A percentile compares a stretch with the other conserved stretches of the same genome.
Conservation (phyloP, 2,888 invertebrate genomes). For the Galerucella pusilla region DNA sequence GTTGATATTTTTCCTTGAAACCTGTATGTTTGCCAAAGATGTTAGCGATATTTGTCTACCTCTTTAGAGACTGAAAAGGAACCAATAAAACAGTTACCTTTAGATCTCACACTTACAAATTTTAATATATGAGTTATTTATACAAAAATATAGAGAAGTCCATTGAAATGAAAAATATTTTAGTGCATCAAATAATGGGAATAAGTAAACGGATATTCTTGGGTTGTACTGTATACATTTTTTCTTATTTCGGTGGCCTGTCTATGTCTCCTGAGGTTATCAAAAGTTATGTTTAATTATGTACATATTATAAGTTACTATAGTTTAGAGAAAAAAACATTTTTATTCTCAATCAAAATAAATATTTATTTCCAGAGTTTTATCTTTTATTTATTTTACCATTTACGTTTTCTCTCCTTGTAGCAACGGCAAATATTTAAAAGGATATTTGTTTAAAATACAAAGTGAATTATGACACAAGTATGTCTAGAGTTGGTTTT, state of each 20-base stretch:
- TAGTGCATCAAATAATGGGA: neutral
- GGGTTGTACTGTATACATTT: neutral
- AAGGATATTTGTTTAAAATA: constrained; percentile 19
- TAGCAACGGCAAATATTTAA: constrained; percentile 35
- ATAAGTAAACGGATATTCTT: neutral
- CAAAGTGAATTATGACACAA: neutral
- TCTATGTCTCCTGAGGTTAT: constrained; percentile 15
- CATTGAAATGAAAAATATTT: neutral
- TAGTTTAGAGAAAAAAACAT: constrained; percentile 32
- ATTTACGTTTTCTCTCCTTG: constrained; percentile 19
- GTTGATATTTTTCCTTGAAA: constrained; percentile 12
- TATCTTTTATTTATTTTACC: constrained; percentile 38
- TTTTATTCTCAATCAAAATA: constrained; percentile 43
- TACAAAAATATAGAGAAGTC: neutral
- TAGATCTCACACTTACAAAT: constrained; percentile 31
- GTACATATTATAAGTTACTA: constrained; percentile 32
- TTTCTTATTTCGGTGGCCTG: neutral
- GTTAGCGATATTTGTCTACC: constrained; percentile 41
- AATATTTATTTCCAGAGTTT: constrained; percentile 44
- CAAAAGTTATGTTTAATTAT: constrained; percentile 20
- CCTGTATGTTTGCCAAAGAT: constrained; percentile 43
- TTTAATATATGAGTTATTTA: constrained; percentile 12
- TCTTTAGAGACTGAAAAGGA: constrained; percentile 44
- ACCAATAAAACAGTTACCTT: constrained; percentile 30
- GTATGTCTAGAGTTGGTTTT: too few relatives aligned